phyloP scores from a whole-genome alignment of 2,888 invertebrate species.

The Cyaniris semiargus region DNA sequence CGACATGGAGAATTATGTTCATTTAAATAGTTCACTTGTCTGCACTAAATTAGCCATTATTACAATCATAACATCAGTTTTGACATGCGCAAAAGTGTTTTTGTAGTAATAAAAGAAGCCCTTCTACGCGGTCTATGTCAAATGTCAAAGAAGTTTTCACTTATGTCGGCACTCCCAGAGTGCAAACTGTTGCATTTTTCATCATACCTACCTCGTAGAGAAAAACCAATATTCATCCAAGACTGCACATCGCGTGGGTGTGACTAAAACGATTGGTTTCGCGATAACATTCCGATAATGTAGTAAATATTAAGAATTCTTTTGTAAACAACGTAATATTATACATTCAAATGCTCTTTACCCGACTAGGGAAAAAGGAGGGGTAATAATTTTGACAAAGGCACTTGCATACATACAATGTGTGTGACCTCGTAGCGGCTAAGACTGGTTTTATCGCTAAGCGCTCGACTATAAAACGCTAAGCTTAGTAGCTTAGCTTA shows the following conservation, averaged over 20 bases:
- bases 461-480: no score
- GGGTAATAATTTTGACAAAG: no score
- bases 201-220: background rate
- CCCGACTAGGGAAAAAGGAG: no score
- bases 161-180: background rate
- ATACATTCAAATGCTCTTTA: background rate
- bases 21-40: background rate
- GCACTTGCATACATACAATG: no score
- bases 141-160: no score
- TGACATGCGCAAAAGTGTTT: no score
- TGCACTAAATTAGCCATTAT: background rate
- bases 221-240: background rate
- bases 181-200: background rate
- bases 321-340: background rate
- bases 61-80: no score
- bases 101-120: no score
- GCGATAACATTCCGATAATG: constrained; percentile 5
- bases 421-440: no score
- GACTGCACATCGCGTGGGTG: background rate
- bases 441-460: no score
- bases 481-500: no score
- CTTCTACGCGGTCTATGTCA: no score
- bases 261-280: constrained; percentile 20
- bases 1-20: background rate
- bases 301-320: background rate